phyloP scores from a whole-genome alignment of 2,888 invertebrate genomes.

The Tillus elongatus region DNA sequence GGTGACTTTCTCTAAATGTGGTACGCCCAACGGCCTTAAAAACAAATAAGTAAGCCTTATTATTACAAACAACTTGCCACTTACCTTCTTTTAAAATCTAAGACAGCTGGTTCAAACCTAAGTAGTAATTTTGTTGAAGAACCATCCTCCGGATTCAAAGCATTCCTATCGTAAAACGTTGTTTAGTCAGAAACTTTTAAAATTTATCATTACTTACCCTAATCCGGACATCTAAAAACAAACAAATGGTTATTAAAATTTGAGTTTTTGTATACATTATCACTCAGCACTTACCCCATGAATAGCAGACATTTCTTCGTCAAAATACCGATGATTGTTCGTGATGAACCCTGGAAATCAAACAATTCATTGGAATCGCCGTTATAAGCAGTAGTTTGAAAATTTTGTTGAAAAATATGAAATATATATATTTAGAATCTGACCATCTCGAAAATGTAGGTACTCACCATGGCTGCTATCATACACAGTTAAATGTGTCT shows the following conservation, averaged over 20 bases:
- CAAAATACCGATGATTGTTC: constrained; percentile 60
- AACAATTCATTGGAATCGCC: constrained; percentile 16
- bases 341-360: constrained; percentile 58
- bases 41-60: constrained; percentile 11
- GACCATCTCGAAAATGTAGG: too few species aligned
- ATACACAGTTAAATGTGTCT: constrained; percentile 61
- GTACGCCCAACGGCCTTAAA: constrained; percentile 74
- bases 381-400: constrained; percentile 35
- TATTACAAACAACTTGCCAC: constrained; percentile 6
- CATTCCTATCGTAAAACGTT: too few species aligned
- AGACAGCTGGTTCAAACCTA: constrained; percentile 56
- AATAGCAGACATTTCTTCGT: constrained; percentile 52
- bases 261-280: too few species aligned
- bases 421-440: too few species aligned
- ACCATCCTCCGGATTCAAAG: too few species aligned
- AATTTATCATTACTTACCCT: constrained; percentile 30
- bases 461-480: constrained; percentile 66
- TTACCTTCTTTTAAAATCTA: constrained; percentile 63
- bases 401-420: too few species aligned
- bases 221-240: constrained; percentile 35
- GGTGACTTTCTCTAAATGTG: constrained; percentile 77
- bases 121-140: constrained; percentile 41
- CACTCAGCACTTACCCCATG: constrained; percentile 48
- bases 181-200: too few species aligned
- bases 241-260: too few species aligned